Evolutionary conservation across 2,797 vertebrate species (phyloP), one percentile per base, ranked within the genome.

Genomic region (Myotis vivesi): DNA sequence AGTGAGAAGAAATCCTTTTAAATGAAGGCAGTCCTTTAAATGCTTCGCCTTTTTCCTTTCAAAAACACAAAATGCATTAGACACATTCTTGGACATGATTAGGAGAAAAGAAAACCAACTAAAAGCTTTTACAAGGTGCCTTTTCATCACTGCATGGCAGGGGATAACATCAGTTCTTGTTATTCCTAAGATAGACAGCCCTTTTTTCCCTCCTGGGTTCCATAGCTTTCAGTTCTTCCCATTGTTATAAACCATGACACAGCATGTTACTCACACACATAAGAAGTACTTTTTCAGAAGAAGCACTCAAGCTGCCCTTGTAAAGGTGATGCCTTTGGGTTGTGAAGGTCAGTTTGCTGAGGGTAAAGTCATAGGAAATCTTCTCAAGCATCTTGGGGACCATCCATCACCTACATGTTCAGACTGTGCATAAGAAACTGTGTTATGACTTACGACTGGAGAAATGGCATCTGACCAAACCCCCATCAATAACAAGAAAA

Each of bases 271-370:
- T 97, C 93, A 94, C 94, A 97, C 94, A 97, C 95, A 96, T 96
- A 95, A 75, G 95, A 97, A 96, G 94, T 93, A 95, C 84, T 96
- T 96, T 96, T 94, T 94, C 92, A 96, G 95, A 97, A 86, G 33
- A 96, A 96, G 91, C 69, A 80, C 72, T 90, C 69, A 92, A 87
- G 77, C 87, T 92, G 55, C 76, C 91, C 92, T 97, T 95, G 91
- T 41, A 69, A 85, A 96, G 46, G 79, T 1, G 9, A 94, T 75
- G 46, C 59, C 76, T 96, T 75, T 22, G 62, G 87, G 91, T 95
- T 79, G 92, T 75, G 91, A 97, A 98, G 91, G 97, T 97, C 95
- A 94, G 79, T 92, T 95, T 92, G 82, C 97, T 97, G 66, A 88
- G 64, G 91, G 89, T 92, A 97, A 98, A 97, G 92, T 97, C 95